Evolutionary conservation across 2,797 vertebrate genomes (phyloP), one percentile per base, ranked within the genome.

Genomic region (Chromobotia macracanthus): DNA sequence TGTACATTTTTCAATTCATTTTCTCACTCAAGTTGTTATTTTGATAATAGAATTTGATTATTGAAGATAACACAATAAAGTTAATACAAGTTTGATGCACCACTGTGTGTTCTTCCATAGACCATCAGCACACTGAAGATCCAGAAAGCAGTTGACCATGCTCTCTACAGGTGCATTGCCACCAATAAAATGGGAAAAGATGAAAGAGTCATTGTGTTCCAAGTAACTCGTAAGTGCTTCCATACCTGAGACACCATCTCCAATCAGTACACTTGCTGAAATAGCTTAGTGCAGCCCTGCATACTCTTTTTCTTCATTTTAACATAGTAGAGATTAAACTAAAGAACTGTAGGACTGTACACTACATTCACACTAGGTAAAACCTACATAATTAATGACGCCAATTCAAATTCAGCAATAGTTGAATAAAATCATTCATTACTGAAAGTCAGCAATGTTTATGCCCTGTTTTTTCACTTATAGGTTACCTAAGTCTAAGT

Each of bases 61-160:
- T 38, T 38, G 35, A 38, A 38, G 35, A 38, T 38, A 38, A 38
- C 6, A 38, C 35, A 38, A 7, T 38, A 7, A 38, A 38, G 35
- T 38, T 38, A 38, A 38, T 38, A 38, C 35, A 38, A 38, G 35
- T 38, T 6, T 41, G 51, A 53, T 72, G 55, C 66, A 11, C 63
- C 6, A 25, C 7, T 66, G n/a, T 78, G 28, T 77, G 35, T 72
- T 68, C 63, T 75, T 44, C 5, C 65, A 3, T 38, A 93, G 93
- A 96, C 95, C 23, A 90, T 93, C n/a, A 97, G 97, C 88, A 95
- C 93, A 21, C 89, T 99, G 35, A 90, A 95, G 90, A 95, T 99
- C 77, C 94, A 95, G 87, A 94, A 90, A 50, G 97, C 96, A 0
- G 94, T 96, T 75, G 90, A 93, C 11, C 95, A 97, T 3, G 92